Evolutionary conservation across 1,140 invertebrate species (phyloP), one percentile per base, ranked within the genome.

Genomic region (Rhyzopertha dominica): DNA sequence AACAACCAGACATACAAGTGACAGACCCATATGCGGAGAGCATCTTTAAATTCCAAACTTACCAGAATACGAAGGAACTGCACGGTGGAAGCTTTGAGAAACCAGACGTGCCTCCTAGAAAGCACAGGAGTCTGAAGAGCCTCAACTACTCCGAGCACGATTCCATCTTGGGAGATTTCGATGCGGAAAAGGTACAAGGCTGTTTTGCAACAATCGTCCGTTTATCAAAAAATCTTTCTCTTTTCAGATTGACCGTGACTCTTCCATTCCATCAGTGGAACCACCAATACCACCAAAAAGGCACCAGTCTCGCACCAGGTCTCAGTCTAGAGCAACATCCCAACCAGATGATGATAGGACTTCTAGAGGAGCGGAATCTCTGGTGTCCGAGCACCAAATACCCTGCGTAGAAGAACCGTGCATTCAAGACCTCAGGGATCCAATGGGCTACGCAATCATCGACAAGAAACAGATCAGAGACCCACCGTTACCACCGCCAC

Each of bases 361-460:
- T 1, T 85, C 82, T 0, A 74, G 78, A 41, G 83, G 81, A 1
- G 81, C 81, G 3, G 81, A 85, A 37, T 85, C 82, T 1, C 55
- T 52, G 9, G 26, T 43, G 7, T 32, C 30, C 16, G 29, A 37
- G 10, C 36, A 34, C 24, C 36, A 34, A 38, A 22, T 58, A 44
- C 25, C 66, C 59, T 43, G 56, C 55, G 8, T 54, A 5, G 62
- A 67, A 47, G 58, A 61, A 45, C 50, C 56, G n/a, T 66, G 59
- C 45, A 22, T 58, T 14, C 44, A 59, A 48, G 51, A 63, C 29
- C 16, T 62, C 3, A 42, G 62, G 8, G 75, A 78, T 56, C 71
- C 68, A 41, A 76, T 77, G 35, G 81, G 80, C 7, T 85, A 85
- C 49, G 80, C 82, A 5, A 71, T 78, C 4, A 79, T 84, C 3